Conservation (phyloP, 53 echinoderm and acorn worm species). For the Apostichopus leukothele region DNA sequence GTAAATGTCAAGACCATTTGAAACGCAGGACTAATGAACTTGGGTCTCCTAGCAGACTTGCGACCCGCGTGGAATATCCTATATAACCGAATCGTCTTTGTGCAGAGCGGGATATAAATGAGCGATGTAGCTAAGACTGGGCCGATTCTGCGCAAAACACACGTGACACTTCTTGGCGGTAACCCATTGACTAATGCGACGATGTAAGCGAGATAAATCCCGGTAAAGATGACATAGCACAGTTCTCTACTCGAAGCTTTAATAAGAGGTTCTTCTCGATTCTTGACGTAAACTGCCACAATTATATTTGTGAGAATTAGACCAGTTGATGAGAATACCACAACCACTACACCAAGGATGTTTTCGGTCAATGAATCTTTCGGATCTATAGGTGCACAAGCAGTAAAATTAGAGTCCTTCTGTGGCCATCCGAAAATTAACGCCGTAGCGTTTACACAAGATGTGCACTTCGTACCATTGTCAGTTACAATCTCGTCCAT, state of each 20-base stretch:
- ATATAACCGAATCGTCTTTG: constrained; percentile 85
- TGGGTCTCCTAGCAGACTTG: constrained; percentile 84
- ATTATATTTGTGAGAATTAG: constrained; percentile 57
- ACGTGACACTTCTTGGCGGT: constrained; percentile 26
- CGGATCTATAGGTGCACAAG: constrained; percentile 59
- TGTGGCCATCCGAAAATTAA: constrained; percentile 68
- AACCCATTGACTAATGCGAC: constrained; percentile 34
- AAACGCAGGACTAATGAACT: constrained; percentile 82
- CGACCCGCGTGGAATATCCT: constrained; percentile 79
- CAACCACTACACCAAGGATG: constrained; percentile 48
- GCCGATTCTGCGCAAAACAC: constrained; percentile 67
- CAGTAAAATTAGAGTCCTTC: constrained; percentile 34
- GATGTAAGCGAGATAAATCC: constrained; percentile 71
- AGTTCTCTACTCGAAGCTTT: constrained; percentile 92
- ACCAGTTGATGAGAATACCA: constrained; percentile 59
- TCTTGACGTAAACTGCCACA: constrained; percentile 62
- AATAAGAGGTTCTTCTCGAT: constrained; percentile 82
- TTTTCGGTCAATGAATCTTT: constrained; percentile 63
- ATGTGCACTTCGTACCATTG: constrained; percentile 68
- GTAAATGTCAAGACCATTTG: constrained; percentile 71
- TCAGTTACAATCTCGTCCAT: constrained; percentile 66
- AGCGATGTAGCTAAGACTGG: constrained; percentile 72
- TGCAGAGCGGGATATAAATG: constrained; percentile 86
- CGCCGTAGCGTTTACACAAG: constrained; percentile 61
- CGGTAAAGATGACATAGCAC: constrained; percentile 84